A percentile compares a stretch with the other conserved stretches of the same genome.
These are phyloP conservation scores for Oxytorus armatus DNA, from an alignment of 2,888 invertebrate genomes.

Conservation along the genomic window DNA sequence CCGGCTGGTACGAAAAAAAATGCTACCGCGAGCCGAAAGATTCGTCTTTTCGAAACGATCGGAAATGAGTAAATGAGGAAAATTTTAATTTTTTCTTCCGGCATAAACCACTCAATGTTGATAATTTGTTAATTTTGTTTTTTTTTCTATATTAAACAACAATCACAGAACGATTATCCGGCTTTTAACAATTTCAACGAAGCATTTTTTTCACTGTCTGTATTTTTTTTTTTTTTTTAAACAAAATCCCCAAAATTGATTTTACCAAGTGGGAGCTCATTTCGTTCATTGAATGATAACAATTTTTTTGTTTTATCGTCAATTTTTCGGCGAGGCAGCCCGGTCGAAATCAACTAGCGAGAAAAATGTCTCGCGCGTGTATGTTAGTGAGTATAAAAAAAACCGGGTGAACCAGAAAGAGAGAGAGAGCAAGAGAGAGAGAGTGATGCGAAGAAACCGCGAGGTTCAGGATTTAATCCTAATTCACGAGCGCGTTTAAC, in stretches of 20 bases:
- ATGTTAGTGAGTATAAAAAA: slow-evolving; percentile 16
- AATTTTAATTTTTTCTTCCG: too few species aligned
- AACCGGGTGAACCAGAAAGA: slow-evolving; percentile 29
- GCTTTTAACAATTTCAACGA: slow-evolving; percentile 11
- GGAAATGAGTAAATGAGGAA: too few species aligned
- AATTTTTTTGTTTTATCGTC: background rate
- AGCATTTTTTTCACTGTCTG: background rate
- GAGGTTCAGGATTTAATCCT: slow-evolving; percentile 63
- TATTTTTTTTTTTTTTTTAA: too few species aligned
- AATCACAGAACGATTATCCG: too few species aligned
- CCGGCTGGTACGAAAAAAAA: slow-evolving; percentile 43
- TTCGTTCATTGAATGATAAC: too few species aligned
- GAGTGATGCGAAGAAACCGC: slow-evolving; percentile 51
- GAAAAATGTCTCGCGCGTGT: slow-evolving; percentile 27
- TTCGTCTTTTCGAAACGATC: too few species aligned
- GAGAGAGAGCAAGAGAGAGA: slow-evolving; percentile 26
- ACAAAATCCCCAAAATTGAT: background rate
- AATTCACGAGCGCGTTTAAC: slow-evolving; percentile 67
- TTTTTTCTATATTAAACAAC: too few species aligned
- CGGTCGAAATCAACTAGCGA: slow-evolving; percentile 31
- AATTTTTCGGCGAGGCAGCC: background rate
- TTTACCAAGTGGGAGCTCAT: too few species aligned
- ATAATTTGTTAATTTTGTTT: too few species aligned
- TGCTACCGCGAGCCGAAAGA: too few species aligned
- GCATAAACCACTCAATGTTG: too few species aligned